A percentile compares a stretch with the other conserved stretches of the same genome.
Evolutionary conservation across 1,140 invertebrate genomes (phyloP).

Genomic region (Helicoverpa armigera): DNA sequence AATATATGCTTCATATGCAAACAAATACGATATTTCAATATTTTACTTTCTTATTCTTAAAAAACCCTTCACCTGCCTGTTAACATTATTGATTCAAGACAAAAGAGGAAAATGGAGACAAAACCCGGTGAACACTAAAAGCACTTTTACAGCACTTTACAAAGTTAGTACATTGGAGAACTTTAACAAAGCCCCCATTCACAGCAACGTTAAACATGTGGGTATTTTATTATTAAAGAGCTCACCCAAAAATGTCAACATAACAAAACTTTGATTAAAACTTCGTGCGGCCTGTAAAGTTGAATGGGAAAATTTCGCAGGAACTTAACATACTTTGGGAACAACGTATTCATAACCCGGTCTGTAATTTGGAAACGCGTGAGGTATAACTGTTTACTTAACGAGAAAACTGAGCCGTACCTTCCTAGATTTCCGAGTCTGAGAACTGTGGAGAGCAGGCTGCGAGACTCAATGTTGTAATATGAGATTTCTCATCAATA

Average conservation of each 20-base stretch:
- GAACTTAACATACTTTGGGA: conserved; percentile 31
- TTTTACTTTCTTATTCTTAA: background rate
- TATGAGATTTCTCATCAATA: background rate
- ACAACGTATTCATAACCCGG: conserved; percentile 36
- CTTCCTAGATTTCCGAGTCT: background rate
- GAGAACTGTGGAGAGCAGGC: no score
- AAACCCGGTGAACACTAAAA: background rate
- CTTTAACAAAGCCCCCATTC: background rate
- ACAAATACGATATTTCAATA: background rate
- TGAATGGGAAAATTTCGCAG: conserved; percentile 41
- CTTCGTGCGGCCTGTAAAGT: conserved; percentile 3
- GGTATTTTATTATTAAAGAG: conserved; percentile 40
- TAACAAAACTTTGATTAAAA: conserved; percentile 46
- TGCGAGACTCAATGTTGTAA: background rate
- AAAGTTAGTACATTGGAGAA: conserved; percentile 6
- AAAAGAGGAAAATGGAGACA: no score
- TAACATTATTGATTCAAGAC: no score
- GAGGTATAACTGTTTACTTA: conserved; percentile 26
- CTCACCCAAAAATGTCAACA: conserved; percentile 43
- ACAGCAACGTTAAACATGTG: conserved; percentile 11
- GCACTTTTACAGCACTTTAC: background rate
- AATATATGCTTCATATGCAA: background rate
- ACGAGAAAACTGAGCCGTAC: conserved; percentile 19
- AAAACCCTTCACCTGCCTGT: background rate
- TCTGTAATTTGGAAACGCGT: conserved; percentile 28